These are phyloP conservation scores for Athene noctua DNA, from an alignment of 2,113 vertebrate species.

Conservation along the genomic window DNA sequence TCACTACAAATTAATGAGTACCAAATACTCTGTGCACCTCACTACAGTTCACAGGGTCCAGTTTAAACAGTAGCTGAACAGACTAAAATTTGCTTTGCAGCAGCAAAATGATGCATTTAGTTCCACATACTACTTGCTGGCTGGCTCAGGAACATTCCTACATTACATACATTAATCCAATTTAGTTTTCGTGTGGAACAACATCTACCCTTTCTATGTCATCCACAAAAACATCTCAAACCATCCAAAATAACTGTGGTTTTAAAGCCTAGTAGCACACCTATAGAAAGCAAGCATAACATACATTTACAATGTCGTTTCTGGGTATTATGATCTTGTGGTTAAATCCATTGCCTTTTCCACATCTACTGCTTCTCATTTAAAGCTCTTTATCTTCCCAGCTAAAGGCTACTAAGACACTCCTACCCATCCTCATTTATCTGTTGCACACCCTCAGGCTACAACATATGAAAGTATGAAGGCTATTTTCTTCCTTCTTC, in stretches of 20 bases:
- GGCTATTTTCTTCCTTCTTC: not conserved
- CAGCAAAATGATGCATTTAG: not conserved
- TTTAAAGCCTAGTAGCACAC: not conserved
- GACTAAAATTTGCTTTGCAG: not conserved
- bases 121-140: not conserved
- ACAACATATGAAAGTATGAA: not conserved
- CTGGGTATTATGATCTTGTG: not conserved
- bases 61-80: not conserved
- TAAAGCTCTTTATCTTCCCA: not conserved
- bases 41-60: not conserved
- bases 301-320: not conserved
- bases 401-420: not conserved
- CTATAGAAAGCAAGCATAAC: not conserved
- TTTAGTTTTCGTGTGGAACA: not conserved
- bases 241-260: not conserved
- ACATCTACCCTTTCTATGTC: not conserved
- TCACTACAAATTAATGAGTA: not conserved
- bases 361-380: not conserved
- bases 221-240: not conserved
- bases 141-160: not conserved
- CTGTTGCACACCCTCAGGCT: too few species aligned
- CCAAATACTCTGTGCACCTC: not conserved
- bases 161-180: not conserved
- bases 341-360: not conserved
- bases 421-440: not conserved